Evolutionary conservation across 2,888 invertebrate species (phyloP).

Genomic region (Ophion costatus): DNA sequence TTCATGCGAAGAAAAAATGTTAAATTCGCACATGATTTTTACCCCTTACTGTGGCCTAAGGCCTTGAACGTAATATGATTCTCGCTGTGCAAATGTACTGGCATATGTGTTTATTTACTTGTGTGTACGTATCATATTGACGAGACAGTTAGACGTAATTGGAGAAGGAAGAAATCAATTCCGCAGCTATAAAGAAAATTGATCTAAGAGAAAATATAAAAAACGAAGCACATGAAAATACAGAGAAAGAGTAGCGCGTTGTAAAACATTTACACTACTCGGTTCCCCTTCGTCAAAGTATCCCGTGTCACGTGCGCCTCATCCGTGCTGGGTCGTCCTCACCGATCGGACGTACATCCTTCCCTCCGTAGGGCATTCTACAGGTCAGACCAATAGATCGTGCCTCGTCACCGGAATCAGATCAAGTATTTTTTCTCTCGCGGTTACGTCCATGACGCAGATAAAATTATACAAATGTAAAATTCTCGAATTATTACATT

Average conservation of each 20-base stretch:
- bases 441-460: neutral
- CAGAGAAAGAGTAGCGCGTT: neutral
- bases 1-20: too few relatives aligned
- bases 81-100: too few relatives aligned
- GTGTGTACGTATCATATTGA: neutral
- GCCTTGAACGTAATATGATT: too few relatives aligned
- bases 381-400: neutral
- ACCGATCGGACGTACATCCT: slow-evolving; percentile 68
- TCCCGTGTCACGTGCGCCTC: slow-evolving; percentile 40
- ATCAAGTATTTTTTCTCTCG: neutral
- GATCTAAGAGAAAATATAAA: neutral
- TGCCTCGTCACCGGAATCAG: neutral
- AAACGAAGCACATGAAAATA: neutral
- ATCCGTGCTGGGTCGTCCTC: slow-evolving; percentile 77
- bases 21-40: too few relatives aligned
- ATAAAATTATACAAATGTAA: neutral
- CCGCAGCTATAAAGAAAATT: neutral
- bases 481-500: neutral
- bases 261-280: too few relatives aligned
- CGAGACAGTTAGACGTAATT: too few relatives aligned
- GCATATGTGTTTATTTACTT: neutral
- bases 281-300: neutral
- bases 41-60: too few relatives aligned
- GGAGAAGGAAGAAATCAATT: neutral
- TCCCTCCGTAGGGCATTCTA: neutral